Conservation (phyloP, 2,888 invertebrate species). For the Drosophila mettleri region DNA sequence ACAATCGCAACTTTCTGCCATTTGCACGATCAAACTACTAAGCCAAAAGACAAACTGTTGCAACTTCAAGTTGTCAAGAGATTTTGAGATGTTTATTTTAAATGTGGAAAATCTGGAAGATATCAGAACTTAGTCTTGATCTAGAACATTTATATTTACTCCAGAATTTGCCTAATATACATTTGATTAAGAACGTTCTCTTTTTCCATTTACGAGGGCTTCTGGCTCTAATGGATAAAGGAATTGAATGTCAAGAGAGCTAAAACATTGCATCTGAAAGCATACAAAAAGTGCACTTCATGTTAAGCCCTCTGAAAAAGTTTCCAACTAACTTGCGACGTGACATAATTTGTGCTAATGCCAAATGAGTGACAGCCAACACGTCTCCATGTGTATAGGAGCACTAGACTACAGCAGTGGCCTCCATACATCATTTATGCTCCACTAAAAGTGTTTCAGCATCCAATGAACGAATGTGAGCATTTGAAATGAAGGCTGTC, state of each 20-base stretch:
- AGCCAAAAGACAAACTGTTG: conserved; percentile 23
- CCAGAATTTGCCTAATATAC: not conserved
- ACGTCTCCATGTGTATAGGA: conserved; percentile 7
- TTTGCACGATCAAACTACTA: conserved; percentile 23
- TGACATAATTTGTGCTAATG: conserved; percentile 78
- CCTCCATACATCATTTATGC: not conserved
- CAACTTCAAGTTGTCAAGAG: too few relatives aligned
- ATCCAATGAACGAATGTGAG: not conserved
- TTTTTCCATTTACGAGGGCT: not conserved
- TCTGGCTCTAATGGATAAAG: not conserved
- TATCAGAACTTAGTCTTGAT: not conserved
- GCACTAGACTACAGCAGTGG: conserved; percentile 16
- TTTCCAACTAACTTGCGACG: conserved; percentile 62
- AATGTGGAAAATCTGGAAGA: not conserved
- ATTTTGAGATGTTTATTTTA: not conserved
- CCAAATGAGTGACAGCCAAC: conserved; percentile 46
- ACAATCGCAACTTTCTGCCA: conserved; percentile 54
- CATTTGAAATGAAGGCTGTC: conserved; percentile 4
- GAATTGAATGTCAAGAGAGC: conserved; percentile 21
- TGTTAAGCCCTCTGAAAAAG: conserved; percentile 65
- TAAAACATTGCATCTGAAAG: conserved; percentile 23
- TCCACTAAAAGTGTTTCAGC: not conserved
- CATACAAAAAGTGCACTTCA: conserved; percentile 52
- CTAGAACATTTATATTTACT: not conserved
- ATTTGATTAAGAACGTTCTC: conserved; percentile 1